Base-by-base conservation (phyloP, 1,140 invertebrate species). In the Stratiolaelaps scimitus region DNA sequence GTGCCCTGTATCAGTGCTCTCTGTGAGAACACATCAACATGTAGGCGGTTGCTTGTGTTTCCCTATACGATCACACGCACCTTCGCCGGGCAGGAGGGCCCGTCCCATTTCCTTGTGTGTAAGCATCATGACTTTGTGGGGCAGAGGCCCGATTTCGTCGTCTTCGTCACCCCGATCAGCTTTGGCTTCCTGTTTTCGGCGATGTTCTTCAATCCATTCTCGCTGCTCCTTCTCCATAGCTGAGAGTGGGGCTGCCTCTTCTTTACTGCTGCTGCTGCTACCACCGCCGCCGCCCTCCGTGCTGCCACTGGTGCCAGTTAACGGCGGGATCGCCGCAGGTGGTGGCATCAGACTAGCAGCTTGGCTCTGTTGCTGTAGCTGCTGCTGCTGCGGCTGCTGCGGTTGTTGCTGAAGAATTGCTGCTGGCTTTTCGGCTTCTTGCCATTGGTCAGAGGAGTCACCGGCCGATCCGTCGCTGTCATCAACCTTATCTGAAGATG, bases 81-180 rank as follows among this genome's bases (percentile, higher is more conserved):
- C 47, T 82, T 96, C 92, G 70, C 92, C 92, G 1, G 91, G 91
- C 43, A 95, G 75, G 69, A 96, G 76, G 65, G 92, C 92, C 74
- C 88, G 89, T 7, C 90, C 90, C 78, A 88, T 73, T 47, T 74
- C 72, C 64, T 69, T 70, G 19, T 67, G 67, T 43, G 71, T 69
- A 1, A 73, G 48, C 20, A 64, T 74, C 68, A 76, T 67, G 60
- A 68, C 65, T 20, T 68, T 67, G 66, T 71, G 70, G 17, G 70
- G 70, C 30, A 71, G 19, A 1, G 70, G 70, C 40, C 70, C 70
- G 15, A 71, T 66, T 4, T 68, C 70, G 15, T 68, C 69, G 43
- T 71, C 70, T 30, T 69, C 70, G 69, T 66, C 28, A 29, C 26
- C 56, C 23, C 23, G 15, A 45, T 65, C 64, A 65, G 64, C 66